Conservation (phyloP, 2,888 invertebrate genomes). For the Drosophila monieri region DNA sequence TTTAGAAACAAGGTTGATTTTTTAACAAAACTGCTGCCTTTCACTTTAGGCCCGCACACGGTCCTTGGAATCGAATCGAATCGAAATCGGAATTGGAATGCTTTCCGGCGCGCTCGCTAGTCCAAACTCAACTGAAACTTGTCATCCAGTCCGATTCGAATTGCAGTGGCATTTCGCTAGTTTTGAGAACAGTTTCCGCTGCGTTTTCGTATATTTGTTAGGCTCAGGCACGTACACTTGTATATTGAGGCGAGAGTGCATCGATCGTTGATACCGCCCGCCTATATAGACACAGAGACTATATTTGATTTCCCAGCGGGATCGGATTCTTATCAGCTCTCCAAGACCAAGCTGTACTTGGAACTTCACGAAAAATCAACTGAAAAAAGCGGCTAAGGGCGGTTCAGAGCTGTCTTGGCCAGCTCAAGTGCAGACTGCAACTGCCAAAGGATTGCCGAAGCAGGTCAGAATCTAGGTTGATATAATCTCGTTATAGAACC, state of each 20-base stretch:
- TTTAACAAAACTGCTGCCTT: slow-evolving; percentile 54
- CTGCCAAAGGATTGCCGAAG: slow-evolving; percentile 1
- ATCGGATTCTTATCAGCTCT: slow-evolving; percentile 24
- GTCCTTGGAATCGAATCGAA: slow-evolving; percentile 14
- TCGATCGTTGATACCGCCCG: slow-evolving; percentile 20
- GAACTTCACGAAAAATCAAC: background rate
- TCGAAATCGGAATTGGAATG: slow-evolving; percentile 10
- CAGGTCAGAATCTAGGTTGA: slow-evolving; percentile 8
- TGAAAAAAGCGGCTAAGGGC: slow-evolving; percentile 1
- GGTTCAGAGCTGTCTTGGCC: slow-evolving; percentile 29
- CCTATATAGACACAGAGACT: background rate
- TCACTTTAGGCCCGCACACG: slow-evolving; percentile 57
- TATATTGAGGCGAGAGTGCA: slow-evolving; percentile 8
- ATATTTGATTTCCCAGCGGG: slow-evolving; percentile 23
- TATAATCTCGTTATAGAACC: slow-evolving; percentile 1
- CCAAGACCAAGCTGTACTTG: background rate
- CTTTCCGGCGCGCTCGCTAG: slow-evolving; percentile 52
- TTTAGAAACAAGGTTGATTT: slow-evolving; percentile 20
- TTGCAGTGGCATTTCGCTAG: slow-evolving; percentile 22
- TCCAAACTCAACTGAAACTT: slow-evolving; percentile 63
- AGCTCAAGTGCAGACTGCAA: slow-evolving; percentile 35
- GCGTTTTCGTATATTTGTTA: slow-evolving; percentile 14
- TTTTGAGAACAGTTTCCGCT: slow-evolving; percentile 39
- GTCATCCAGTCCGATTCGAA: slow-evolving; percentile 48
- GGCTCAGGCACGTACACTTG: slow-evolving; percentile 40